A percentile compares a stretch with the other conserved stretches of the same genome.
phyloP scores from a whole-genome alignment of 1,140 invertebrate species.

The Watersipora subatra region DNA sequence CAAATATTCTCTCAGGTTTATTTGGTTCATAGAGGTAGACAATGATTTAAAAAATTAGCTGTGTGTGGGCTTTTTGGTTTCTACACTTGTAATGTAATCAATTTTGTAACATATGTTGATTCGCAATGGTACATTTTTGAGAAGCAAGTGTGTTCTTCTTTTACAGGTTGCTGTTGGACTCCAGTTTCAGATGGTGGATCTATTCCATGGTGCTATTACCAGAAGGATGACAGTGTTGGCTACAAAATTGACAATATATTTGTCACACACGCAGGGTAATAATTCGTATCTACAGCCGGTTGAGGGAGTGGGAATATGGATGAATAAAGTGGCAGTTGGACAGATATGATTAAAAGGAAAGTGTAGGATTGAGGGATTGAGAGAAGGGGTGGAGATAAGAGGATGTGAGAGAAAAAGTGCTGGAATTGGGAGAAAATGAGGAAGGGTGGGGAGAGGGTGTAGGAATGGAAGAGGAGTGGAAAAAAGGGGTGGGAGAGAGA shows the following conservation, averaged over 20 bases:
- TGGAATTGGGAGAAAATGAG: background rate
- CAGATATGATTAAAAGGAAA: slow-evolving; percentile 18
- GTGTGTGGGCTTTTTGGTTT: too few relatives aligned
- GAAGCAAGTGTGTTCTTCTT: slow-evolving; percentile 1
- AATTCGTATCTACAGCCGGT: background rate
- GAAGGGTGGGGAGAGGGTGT: background rate
- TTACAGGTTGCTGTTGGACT: background rate
- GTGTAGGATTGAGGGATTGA: slow-evolving; percentile 9
- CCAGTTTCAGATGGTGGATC: slow-evolving; percentile 1
- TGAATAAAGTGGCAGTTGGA: slow-evolving; percentile 16
- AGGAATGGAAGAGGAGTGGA: background rate
- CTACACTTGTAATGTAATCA: too few relatives aligned
- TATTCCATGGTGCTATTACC: background rate
- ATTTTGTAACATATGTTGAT: slow-evolving; percentile 15
- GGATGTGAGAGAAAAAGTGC: slow-evolving; percentile 4
- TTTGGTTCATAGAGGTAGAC: too few relatives aligned
- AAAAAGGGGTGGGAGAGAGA: background rate
- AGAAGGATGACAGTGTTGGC: slow-evolving; percentile 15
- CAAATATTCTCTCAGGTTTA: too few relatives aligned
- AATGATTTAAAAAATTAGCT: too few relatives aligned
- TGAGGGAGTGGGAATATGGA: background rate
- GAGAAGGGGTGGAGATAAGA: slow-evolving; percentile 4
- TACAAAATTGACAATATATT: slow-evolving; percentile 15
- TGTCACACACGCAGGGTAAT: slow-evolving; percentile 1
- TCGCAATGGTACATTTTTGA: too few relatives aligned